phyloP scores from a whole-genome alignment of 2,113 vertebrate species.

The Triplophysa siluroides region DNA sequence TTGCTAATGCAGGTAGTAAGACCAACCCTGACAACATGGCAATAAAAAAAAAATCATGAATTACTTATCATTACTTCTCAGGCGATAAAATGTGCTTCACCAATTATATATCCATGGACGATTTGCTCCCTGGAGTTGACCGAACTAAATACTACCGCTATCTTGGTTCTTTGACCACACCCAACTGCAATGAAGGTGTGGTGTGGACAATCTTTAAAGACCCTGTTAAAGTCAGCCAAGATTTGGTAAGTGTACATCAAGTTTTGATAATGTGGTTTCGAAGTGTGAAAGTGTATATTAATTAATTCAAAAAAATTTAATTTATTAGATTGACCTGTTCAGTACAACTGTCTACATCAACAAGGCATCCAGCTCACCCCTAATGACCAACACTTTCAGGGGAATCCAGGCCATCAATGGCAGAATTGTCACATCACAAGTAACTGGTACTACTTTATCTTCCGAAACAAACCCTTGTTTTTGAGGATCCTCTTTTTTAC shows the following conservation, averaged over 20 bases:
- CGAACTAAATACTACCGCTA: constrained; percentile 70
- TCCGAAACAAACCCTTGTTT: no score
- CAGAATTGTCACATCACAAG: constrained; percentile 50
- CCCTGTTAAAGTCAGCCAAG: constrained; percentile 65
- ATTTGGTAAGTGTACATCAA: constrained; percentile 61
- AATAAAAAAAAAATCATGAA: background rate
- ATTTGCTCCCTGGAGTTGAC: constrained; percentile 67
- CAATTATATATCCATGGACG: constrained; percentile 57
- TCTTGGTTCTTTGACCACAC: constrained; percentile 74
- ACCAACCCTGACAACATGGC: no score
- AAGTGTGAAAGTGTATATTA: no score
- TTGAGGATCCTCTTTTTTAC: no score
- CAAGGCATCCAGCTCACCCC: background rate
- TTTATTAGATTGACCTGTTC: constrained; percentile 66
- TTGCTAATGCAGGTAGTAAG: constrained; percentile 52
- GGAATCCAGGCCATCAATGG: constrained; percentile 35
- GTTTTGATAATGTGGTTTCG: no score
- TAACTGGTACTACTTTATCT: background rate
- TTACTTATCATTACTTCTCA: constrained; percentile 1
- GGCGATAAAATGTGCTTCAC: background rate
- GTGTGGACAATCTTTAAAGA: constrained; percentile 77
- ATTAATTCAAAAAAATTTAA: no score
- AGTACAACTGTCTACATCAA: constrained; percentile 31
- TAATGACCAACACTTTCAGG: constrained; percentile 58
- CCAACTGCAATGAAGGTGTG: constrained; percentile 66